Evolutionary conservation across 2,113 vertebrate genomes (phyloP).

Genomic region (Sinocyclocheilus maitianheensis): DNA sequence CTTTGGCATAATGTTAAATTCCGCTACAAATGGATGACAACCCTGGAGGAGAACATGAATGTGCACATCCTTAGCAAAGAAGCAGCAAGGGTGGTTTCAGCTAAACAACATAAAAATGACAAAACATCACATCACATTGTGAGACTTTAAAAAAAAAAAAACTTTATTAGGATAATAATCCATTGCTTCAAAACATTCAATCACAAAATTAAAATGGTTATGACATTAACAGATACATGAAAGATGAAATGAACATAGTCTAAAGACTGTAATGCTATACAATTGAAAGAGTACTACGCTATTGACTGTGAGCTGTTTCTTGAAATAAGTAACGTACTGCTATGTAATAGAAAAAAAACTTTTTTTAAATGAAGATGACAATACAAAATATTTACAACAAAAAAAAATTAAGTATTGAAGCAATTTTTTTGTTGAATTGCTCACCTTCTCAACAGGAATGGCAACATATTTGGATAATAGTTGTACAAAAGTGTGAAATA

Average conservation of each 20-base stretch:
- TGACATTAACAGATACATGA: background rate
- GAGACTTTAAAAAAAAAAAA: background rate
- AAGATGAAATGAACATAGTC: background rate
- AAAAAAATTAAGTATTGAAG: no score
- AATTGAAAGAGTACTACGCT: background rate
- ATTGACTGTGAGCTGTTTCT: background rate
- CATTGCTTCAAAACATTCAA: background rate
- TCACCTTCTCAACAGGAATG: background rate
- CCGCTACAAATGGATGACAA: background rate
- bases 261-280: background rate
- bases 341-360: background rate
- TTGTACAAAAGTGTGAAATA: conserved; percentile 58
- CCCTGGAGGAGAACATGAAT: background rate
- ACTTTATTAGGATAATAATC: conserved; percentile 5
- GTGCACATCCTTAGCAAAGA: background rate
- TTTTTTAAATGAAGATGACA: background rate
- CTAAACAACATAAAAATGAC: background rate
- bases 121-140: background rate
- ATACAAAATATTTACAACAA: conserved; percentile 21
- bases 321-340: background rate
- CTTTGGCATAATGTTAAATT: background rate
- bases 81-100: background rate
- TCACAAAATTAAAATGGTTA: conserved; percentile 6
- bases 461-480: background rate
- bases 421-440: background rate